Evolutionary conservation across 2,113 vertebrate species (phyloP).

Genomic region (Charadrius vociferus): DNA sequence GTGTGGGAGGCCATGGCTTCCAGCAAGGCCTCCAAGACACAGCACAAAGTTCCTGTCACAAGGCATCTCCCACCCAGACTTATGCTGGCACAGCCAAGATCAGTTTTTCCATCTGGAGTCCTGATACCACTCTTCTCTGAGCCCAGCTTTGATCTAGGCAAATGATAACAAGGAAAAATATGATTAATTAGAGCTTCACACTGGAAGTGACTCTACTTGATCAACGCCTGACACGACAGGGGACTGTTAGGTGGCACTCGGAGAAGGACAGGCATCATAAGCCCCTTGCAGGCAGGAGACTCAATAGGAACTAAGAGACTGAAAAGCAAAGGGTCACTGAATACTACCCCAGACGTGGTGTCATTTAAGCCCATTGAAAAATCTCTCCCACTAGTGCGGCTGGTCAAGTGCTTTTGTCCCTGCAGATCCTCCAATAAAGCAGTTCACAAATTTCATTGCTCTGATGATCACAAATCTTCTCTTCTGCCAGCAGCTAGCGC

Average conservation of each 20-base stretch:
- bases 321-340: not conserved
- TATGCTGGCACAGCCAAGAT: not conserved
- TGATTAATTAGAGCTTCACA: not conserved
- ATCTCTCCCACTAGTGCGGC: not conserved
- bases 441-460: not conserved
- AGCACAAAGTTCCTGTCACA: not conserved
- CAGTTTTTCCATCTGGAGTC: not conserved
- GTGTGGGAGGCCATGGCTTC: not conserved
- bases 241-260: not conserved
- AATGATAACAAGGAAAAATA: not conserved
- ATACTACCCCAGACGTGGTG: not conserved
- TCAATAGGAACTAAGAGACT: not conserved
- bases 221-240: not conserved
- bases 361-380: not conserved
- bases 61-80: not conserved
- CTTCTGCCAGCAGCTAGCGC: not conserved
- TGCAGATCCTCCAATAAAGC: not conserved
- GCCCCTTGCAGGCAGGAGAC: not conserved
- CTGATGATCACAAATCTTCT: not conserved
- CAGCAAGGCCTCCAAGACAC: not conserved
- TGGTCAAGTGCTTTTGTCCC: not conserved
- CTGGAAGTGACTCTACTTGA: not conserved
- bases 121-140: not conserved
- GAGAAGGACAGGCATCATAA: not conserved
- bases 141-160: not conserved